Evolutionary conservation across 2,888 invertebrate species (phyloP).

Genomic region (Embidobia sp.): DNA sequence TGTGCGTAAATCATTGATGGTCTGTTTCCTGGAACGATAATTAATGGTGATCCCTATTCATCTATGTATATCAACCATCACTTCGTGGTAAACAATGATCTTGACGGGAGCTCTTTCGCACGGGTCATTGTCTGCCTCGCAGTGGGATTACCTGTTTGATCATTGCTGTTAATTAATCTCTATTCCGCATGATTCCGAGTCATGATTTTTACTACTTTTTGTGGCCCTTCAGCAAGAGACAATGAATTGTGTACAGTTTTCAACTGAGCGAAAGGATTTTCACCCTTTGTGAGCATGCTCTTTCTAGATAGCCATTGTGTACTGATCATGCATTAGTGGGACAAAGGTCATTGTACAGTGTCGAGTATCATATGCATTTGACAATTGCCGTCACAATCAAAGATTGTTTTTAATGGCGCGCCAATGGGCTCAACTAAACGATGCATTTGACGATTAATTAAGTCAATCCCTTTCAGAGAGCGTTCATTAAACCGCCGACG

Average conservation of each 20-base stretch:
- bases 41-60: slow-evolving; percentile 44
- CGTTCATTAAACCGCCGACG: slow-evolving; percentile 15
- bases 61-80: slow-evolving; percentile 11
- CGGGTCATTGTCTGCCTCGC: not conserved
- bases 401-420: slow-evolving; percentile 2
- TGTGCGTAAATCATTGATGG: slow-evolving; percentile 48
- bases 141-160: slow-evolving; percentile 3
- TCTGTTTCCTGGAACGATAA: slow-evolving; percentile 47
- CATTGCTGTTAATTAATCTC: not conserved
- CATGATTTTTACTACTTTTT: not conserved
- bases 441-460: slow-evolving; percentile 17
- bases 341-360: slow-evolving; percentile 47
- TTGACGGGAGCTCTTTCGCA: slow-evolving; percentile 10
- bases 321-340: slow-evolving; percentile 19
- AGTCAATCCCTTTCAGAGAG: not conserved
- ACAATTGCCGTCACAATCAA: not conserved
- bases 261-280: slow-evolving; percentile 36
- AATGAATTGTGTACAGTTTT: slow-evolving; percentile 6
- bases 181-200: not conserved
- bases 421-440: not conserved
- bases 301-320: slow-evolving; percentile 38
- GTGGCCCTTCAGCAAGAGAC: not conserved
- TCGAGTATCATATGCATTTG: slow-evolving; percentile 6
- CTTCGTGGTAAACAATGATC: slow-evolving; percentile 37
- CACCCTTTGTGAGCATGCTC: slow-evolving; percentile 28